Base-by-base conservation (phyloP, 2,113 vertebrate species). In the Osmerus mordax region DNA sequence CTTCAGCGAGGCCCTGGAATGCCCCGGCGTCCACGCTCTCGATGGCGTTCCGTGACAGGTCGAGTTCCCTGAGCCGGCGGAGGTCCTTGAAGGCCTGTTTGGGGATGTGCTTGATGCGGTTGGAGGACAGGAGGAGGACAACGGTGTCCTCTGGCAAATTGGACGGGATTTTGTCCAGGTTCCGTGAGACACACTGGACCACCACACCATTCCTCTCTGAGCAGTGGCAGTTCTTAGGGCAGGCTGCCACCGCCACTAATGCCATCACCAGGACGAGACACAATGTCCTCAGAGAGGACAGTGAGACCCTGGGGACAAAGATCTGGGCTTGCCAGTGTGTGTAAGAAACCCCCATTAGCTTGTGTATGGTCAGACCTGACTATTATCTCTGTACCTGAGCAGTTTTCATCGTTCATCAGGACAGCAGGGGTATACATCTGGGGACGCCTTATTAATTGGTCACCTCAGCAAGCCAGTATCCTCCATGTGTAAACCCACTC, bases 181-280 rank as follows among this genome's bases (percentile, higher is more conserved):
- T 92, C 64, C 52, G 88, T 0, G 92, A 90, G 3, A 92, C 93
- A 79, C 95, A 96, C 69, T 94, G 92, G 13, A 96, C 94, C 0
- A 93, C 91, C 0, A 91, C 81, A 28, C 93, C 94, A 0, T 87
- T 90, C 21, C 81, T 82, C 59, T 93, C 93, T 0, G 91, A 83
- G 87, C 95, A 96, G 71, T 92, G 92, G 76, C 95, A 98, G 77
- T 85, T 83, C 11, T 76, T 91, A 0, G 95, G 96, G 79, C 96
- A 97, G 65, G 91, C n/a, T 8, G 29, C 61, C 0, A 7, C 64
- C 36, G 3, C 19, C 28, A 15, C 54, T 21, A 56, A 18, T 14
- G 58, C 41, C 0, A 36, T 8, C 15, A 28, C 19, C 11, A 14
- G 60, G 64, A 86, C 28, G n/a, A 88, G 65, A 75, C 75, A 72